phyloP scores from a whole-genome alignment of 2,113 vertebrate genomes.

The Xiphophorus hellerii region DNA sequence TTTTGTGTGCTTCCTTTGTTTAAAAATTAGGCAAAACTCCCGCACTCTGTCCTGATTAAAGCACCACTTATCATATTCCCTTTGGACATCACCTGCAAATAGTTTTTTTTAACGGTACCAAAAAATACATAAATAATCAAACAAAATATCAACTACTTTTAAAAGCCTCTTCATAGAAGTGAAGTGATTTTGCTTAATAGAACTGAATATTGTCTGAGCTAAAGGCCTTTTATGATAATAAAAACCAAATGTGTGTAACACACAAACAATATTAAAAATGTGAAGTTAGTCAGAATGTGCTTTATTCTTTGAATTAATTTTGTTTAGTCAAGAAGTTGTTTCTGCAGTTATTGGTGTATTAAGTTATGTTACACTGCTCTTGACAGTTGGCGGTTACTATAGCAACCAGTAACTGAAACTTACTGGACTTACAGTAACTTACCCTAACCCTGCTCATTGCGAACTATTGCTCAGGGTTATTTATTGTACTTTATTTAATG shows the following conservation, averaged over 20 bases:
- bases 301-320: no score
- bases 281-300: no score
- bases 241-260: background rate
- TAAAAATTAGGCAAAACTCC: conserved; percentile 27
- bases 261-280: no score
- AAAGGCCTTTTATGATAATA: background rate
- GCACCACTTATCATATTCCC: conserved; percentile 23
- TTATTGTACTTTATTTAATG: no score
- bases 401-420: no score
- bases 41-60: conserved; percentile 30
- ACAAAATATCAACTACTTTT: background rate
- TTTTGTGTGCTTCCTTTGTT: conserved; percentile 10
- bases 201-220: background rate
- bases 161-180: conserved; percentile 13
- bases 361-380: no score
- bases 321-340: no score
- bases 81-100: background rate
- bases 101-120: conserved; percentile 4
- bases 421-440: no score
- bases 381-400: no score
- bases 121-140: background rate
- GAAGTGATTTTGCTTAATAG: conserved; percentile 1
- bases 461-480: no score
- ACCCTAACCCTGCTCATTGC: no score
- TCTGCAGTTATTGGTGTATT: no score